Base-by-base conservation (phyloP, 2,797 vertebrate species). In the Leptoclinus maculatus region DNA sequence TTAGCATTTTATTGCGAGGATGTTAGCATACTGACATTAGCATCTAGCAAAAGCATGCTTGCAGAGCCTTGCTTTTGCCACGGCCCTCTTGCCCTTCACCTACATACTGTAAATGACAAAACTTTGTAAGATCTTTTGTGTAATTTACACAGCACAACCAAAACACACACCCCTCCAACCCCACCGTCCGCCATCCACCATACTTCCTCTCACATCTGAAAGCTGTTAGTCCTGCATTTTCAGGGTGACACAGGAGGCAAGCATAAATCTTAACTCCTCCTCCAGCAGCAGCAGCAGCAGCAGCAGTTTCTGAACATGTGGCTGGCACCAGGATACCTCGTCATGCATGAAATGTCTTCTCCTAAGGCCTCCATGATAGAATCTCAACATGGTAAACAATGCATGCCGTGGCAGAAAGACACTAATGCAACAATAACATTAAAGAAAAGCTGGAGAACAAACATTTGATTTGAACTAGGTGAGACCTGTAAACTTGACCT, bases 191-290 rank as follows among this genome's bases (percentile, higher is more conserved):
- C 39, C 58, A 67, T 41, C 56, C 72, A 76, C 58, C 75, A 64
- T 12, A 77, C 83, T 68, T 83, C 81, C 82, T 81, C 69, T 29
- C 19, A 90, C 92, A 94, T 93, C 92, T 93, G 91, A 92, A 87
- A 94, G 84, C 79, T 71, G 87, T 93, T 93, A 94, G 83, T 12
- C 13, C 71, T 71, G 71, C 56, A 79, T 82, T 89, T 91, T 83
- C 90, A 89, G 82, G 87, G 88, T 88, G 92, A 94, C 87, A 89
- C 78, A 84, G 71, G 74, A 92, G 88, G 83, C 84, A 75, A 59
- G 83, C 74, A 87, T 90, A 83, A 92, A 85, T 89, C 87, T 67
- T 11, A 67, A 72, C 83, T 86, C 80, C 77, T 89, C 81, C 83
- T 90, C 72, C 81, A 32, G 8, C 65, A 38, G 34, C 63, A 58